A percentile compares a stretch with the other conserved stretches of the same genome.
Evolutionary conservation across 2,113 vertebrate species (phyloP).

Genomic region (Cynopterus brachyotis): DNA sequence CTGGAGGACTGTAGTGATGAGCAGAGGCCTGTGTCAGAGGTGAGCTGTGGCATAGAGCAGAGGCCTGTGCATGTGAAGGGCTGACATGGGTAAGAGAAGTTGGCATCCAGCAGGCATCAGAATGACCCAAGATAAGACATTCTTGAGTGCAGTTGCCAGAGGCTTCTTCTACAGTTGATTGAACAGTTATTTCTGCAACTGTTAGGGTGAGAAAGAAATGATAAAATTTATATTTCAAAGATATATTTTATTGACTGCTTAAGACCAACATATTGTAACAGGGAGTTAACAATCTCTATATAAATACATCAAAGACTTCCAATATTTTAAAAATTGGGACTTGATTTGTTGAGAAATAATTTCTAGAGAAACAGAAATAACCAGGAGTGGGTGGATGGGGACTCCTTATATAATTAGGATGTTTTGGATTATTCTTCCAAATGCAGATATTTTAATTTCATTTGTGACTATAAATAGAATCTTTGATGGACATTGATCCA

Average conservation of each 20-base stretch:
- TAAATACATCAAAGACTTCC: neutral
- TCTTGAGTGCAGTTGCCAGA: slow-evolving; percentile 98
- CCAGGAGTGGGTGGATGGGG: neutral
- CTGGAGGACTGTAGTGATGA: neutral
- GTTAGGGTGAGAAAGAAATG: slow-evolving; percentile 65
- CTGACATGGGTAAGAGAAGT: slow-evolving; percentile 85
- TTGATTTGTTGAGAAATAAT: slow-evolving; percentile 5
- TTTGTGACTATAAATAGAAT: neutral
- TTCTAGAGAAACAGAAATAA: slow-evolving; percentile 2
- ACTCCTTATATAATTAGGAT: neutral
- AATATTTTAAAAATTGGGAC: neutral
- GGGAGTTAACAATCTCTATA: neutral
- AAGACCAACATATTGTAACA: neutral
- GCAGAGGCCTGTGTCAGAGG: slow-evolving; percentile 85
- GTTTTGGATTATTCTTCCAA: neutral
- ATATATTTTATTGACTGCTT: neutral
- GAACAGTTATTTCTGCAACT: slow-evolving; percentile 96
- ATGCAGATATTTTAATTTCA: neutral
- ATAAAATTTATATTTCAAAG: neutral
- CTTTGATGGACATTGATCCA: neutral
- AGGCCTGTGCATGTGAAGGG: neutral
- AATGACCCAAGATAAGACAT: slow-evolving; percentile 97
- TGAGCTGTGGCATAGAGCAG: neutral
- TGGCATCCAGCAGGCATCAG: slow-evolving; percentile 99
- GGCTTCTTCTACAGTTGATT: slow-evolving; percentile 94